phyloP scores from a whole-genome alignment of 1,140 invertebrate species.

The Latrodectus geometricus region DNA sequence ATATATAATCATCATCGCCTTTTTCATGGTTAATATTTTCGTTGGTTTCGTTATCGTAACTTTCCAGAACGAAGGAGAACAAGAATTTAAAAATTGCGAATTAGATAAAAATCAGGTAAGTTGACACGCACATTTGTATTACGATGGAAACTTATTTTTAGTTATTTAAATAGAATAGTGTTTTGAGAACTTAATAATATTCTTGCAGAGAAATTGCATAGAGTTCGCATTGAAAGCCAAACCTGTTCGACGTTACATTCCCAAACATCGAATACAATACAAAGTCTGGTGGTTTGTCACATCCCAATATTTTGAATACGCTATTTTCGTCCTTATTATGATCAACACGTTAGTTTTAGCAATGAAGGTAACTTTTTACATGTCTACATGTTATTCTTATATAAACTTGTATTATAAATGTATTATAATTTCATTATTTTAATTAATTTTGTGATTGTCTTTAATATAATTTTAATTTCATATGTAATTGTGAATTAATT shows the following conservation, averaged over 20 bases:
- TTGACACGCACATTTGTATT: neutral
- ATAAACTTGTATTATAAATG: too few relatives aligned
- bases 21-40: conserved; percentile 99
- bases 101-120: conserved; percentile 89
- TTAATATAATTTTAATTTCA: neutral
- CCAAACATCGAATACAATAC: conserved; percentile 97
- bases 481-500: neutral
- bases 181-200: neutral
- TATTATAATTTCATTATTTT: too few relatives aligned
- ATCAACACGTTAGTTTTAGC: conserved; percentile 98
- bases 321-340: conserved; percentile 97
- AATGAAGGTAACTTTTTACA: conserved; percentile 79
- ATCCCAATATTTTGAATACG: conserved; percentile 98
- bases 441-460: too few relatives aligned
- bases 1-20: conserved; percentile 99
- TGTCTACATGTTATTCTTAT: too few relatives aligned
- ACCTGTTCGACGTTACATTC: conserved; percentile 96
- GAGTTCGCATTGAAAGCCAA: conserved; percentile 99
- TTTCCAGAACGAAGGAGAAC: conserved; percentile 97
- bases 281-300: conserved; percentile 99
- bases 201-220: conserved; percentile 92
- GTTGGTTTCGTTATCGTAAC: conserved; percentile 99
- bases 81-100: conserved; percentile 99
- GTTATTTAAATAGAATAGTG: neutral
- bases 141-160: neutral